Base-by-base conservation (phyloP, 2,113 vertebrate species). In the Ctenodactylus gundi region DNA sequence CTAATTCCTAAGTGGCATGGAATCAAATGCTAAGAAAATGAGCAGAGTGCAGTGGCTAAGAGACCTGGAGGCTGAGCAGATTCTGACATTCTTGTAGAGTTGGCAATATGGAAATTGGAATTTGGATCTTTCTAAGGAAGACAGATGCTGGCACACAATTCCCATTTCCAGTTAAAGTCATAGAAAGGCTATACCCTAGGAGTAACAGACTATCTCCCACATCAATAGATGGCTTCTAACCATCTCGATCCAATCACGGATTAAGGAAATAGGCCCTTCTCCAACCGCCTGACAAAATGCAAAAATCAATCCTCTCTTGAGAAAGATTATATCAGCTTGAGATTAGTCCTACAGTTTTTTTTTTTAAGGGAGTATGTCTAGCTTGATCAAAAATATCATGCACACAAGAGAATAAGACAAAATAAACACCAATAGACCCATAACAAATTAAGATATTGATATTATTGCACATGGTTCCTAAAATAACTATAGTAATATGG, bases 1-100 rank as follows among this genome's bases (percentile, higher is more conserved):
- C 25, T 95, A 95, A 94, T 95, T 93, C 46, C 7, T 25, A 86
- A 82, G 44, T 95, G 85, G 70, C 41, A 91, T 18, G 41, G 64
- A 88, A 49, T 41, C 51, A 95, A 91, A 82, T 76, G 53, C 21
- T 53, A 83, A 91, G 60, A 65, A 46, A 93, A 78, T 36, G 29
- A 93, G 76, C 68, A 34, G 34, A 91, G 29, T 36, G 60, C 62
- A 78, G 23, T 57, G 82, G 70, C 49, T 68, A 92, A 31, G 55
- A 88, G 58, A 70, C 4, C 46, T 85, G 53, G n/a, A 88, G 58
- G 75, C 15, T 88, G n/a, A 82, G 36, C 25, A 75, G 75, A 88
- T 39, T 39, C 41, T 94, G 39, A 58, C 51, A 67, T 73, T 92
- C 55, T 55, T 39, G 21, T 8, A 58, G 27, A 20, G n/a, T 11